Evolutionary conservation across 2,888 invertebrate genomes (phyloP), one percentile per base, ranked within the genome.

Genomic region (Dinocampus coccinellae): DNA sequence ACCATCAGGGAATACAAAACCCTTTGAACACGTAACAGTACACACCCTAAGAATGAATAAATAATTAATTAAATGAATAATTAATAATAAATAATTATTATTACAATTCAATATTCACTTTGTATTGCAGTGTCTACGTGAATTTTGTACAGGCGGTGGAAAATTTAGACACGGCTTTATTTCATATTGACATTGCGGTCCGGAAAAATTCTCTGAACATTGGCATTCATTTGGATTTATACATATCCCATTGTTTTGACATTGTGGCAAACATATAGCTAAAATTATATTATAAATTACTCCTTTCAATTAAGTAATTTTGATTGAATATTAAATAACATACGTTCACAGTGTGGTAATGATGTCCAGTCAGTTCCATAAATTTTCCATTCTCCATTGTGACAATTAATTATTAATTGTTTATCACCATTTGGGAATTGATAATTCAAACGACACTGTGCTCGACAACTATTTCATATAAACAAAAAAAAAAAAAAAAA

Each of bases 221-320:
- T 91, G 88, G 82, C 97, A 97, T 0, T 91, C 89, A 83, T 95
- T 93, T 0, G 94, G 93, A 29, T 90, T 90, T 10, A 93, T 85
- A 82, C 97, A 97, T 63, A 93, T 92, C 0, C 97, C 97, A 67
- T 91, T 93, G 87, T 97, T 95, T 83, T 92, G 89, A 85, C 97
- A 97, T 0, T 90, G 88, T 0, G 94, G 93, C 22, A 90, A 85
- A 83, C 97, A 97, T 77, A 91, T 89, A 0, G 94, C 96, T 95
- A 84, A n/a, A 88, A 88, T 7, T 4, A 29, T 4, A 4, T 29
- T 7, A 29, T n/a, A 29, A 29, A 29, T 29, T 29, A 29, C 29
- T 7, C n/a, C n/a, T n/a, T n/a, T n/a, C n/a, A n/a, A 29, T 29
- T 3, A 29, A 29, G 7, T 29, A 29, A 4, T 29, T 29, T 29